Conservation (phyloP, 2,797 vertebrate species). For the Enteromius mattozi region DNA sequence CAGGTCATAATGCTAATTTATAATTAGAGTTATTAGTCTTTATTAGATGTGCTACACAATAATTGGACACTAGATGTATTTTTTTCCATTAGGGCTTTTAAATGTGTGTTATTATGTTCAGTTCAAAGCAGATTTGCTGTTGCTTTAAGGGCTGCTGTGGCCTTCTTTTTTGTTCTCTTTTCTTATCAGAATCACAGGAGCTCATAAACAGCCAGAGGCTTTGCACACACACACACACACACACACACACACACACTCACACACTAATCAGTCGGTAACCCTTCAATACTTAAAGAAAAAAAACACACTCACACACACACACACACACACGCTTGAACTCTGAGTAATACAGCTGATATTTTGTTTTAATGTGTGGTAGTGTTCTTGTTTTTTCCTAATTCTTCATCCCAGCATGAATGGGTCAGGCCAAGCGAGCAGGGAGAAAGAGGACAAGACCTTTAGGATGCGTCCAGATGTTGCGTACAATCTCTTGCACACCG, state of each 20-base stretch:
- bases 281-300: not conserved
- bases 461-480: conserved; percentile 85
- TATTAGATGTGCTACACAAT: conserved; percentile 38
- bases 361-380: conserved; percentile 32
- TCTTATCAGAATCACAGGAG: conserved; percentile 37
- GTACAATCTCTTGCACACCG: conserved; percentile 88
- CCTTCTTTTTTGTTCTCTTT: conserved; percentile 36
- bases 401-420: conserved; percentile 32
- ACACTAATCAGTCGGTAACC: conserved; percentile 8
- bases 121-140: conserved; percentile 38
- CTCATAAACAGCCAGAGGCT: conserved; percentile 34
- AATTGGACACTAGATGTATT: conserved; percentile 28
- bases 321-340: not conserved
- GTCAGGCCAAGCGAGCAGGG: conserved; percentile 39
- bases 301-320: not conserved
- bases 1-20: conserved; percentile 23
- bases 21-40: conserved; percentile 44
- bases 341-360: not conserved
- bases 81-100: conserved; percentile 17
- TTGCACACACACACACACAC: conserved; percentile 2
- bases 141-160: conserved; percentile 35
- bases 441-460: conserved; percentile 62
- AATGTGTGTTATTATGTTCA: conserved; percentile 28
- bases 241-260: conserved; percentile 4
- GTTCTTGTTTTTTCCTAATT: conserved; percentile 17